A percentile compares a stretch with the other conserved stretches of the same genome.
Evolutionary conservation across 2,888 invertebrate genomes (phyloP).

Genomic region (Drosophila eohydei): DNA sequence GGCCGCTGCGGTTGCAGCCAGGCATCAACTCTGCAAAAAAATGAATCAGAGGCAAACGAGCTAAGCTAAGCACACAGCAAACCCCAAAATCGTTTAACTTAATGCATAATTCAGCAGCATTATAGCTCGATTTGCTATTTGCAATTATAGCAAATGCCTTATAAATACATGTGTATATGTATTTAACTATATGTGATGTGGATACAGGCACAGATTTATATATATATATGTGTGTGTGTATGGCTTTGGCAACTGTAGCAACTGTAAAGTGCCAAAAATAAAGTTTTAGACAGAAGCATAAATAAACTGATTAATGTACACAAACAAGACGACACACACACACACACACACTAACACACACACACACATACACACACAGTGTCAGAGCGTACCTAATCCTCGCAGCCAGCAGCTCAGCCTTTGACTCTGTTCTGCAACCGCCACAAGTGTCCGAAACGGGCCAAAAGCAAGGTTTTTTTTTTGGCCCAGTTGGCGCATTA

Average conservation of each 20-base stretch:
- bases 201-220: too few relatives aligned
- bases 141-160: background rate
- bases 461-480: constrained; percentile 15
- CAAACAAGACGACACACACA: constrained; percentile 33
- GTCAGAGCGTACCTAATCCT: constrained; percentile 36
- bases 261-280: constrained; percentile 37
- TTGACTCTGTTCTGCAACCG: constrained; percentile 10
- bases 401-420: background rate
- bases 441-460: constrained; percentile 45
- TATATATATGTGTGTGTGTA: background rate
- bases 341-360: constrained; percentile 27
- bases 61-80: constrained; percentile 2
- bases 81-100: background rate
- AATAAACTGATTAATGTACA: constrained; percentile 69
- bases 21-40: constrained; percentile 14
- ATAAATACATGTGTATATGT: background rate
- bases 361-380: constrained; percentile 14
- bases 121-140: constrained; percentile 3
- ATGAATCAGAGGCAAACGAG: background rate
- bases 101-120: constrained; percentile 2
- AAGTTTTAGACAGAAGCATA: constrained; percentile 47
- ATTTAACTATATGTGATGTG: too few relatives aligned
- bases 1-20: constrained; percentile 24
- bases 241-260: background rate
- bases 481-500: constrained; percentile 54